Evolutionary conservation across 1,140 invertebrate genomes (phyloP), one percentile per base, ranked within the genome.

Genomic region (Magallana angulata): DNA sequence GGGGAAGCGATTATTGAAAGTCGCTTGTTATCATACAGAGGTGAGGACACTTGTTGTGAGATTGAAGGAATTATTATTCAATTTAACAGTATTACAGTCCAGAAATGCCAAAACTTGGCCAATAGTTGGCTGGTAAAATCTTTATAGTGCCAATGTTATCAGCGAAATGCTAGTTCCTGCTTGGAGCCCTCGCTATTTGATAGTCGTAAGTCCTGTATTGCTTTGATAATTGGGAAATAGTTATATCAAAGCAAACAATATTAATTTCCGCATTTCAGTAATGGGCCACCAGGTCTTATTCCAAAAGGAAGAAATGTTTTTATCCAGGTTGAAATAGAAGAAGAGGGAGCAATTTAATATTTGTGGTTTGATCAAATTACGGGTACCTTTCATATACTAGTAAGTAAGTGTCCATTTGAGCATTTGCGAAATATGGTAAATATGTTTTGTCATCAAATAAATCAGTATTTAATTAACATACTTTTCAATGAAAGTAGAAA

Each of bases 11-110:
- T 48, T 48, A 48, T 48, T 48, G 36, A 48, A 48, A 48, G 36
- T 76, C 68, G 36, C 16, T 76, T 76, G 68, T 76, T 76, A 76
- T 76, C 68, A 30, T 36, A 8, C 4, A 48, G 11, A 76, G 68
- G 68, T 76, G 68, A 76, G 68, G 68, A 76, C 68, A 76, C 68
- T 76, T 76, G 68, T 76, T 36, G 24, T 30, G 68, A 76, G 68
- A 76, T 76, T 11, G 24, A 30, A 30, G 68, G 68, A 76, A 76
- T 76, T 76, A 76, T 76, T 76, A 30, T 36, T 76, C 68, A 76
- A 76, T 76, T 76, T 76, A 76, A 24, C 68, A 76, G 68, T 30
- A 76, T 76, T 76, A 76, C 24, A 76, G 68, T 30, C 68, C 68
- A 76, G 68, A 76, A 30, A 76, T 30, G 68, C 36, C 68, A 76